These are phyloP conservation scores for Drosophila tripunctata DNA, from an alignment of 2,888 invertebrate species.

Conservation along the genomic window DNA sequence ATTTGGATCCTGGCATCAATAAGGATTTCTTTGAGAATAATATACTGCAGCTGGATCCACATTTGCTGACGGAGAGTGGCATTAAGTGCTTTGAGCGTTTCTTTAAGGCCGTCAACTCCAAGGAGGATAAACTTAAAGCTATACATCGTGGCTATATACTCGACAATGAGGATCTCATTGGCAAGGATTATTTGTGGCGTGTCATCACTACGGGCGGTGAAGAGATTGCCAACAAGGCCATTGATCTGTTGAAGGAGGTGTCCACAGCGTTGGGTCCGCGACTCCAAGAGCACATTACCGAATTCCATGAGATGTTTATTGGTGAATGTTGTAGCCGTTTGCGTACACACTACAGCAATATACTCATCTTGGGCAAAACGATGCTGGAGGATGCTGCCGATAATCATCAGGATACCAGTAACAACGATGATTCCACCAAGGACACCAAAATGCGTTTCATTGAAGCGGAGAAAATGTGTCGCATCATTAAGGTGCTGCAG, in stretches of 20 bases:
- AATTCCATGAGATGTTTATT: slow-evolving; percentile 96
- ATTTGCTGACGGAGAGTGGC: slow-evolving; percentile 96
- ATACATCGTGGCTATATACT: slow-evolving; percentile 94
- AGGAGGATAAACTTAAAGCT: slow-evolving; percentile 95
- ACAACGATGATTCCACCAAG: slow-evolving; percentile 78
- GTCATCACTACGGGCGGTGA: slow-evolving; percentile 95
- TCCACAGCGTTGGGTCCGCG: slow-evolving; percentile 96
- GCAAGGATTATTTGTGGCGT: slow-evolving; percentile 98
- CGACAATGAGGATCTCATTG: slow-evolving; percentile 97
- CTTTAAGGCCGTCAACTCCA: slow-evolving; percentile 93
- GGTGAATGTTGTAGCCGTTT: slow-evolving; percentile 96
- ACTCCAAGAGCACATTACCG: slow-evolving; percentile 90
- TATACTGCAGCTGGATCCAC: slow-evolving; percentile 95
- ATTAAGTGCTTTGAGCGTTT: slow-evolving; percentile 93
- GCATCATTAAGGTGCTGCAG: slow-evolving; percentile 96
- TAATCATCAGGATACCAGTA: slow-evolving; percentile 62
- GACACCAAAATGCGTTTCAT: slow-evolving; percentile 82
- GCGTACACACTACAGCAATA: slow-evolving; percentile 93
- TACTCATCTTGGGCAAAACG: slow-evolving; percentile 85
- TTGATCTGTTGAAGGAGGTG: slow-evolving; percentile 95
- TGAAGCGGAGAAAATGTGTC: slow-evolving; percentile 94
- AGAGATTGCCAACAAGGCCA: slow-evolving; percentile 96
- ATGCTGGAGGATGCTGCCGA: slow-evolving; percentile 54
- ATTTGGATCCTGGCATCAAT: slow-evolving; percentile 97
- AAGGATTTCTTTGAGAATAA: slow-evolving; percentile 98